Conservation (phyloP, 2,797 vertebrate species). For the Mormyrus proboscirostris region DNA sequence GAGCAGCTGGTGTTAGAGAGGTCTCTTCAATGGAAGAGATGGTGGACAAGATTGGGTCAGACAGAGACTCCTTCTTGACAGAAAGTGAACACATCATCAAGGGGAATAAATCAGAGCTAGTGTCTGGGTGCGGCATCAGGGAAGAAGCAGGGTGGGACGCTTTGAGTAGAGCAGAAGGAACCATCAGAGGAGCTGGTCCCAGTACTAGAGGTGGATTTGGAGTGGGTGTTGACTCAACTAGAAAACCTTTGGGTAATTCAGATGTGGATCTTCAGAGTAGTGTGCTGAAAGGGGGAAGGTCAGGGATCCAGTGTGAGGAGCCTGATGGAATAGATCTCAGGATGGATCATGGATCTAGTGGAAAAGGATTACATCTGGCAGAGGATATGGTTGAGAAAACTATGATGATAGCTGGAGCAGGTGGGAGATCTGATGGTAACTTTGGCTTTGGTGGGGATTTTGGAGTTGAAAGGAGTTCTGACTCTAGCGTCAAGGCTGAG, state of each 20-base stretch:
- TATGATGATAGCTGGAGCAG: background rate
- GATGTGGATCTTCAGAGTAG: background rate
- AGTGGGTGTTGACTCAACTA: background rate
- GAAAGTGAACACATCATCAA: background rate
- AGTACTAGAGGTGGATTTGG: background rate
- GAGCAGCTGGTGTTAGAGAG: conserved; percentile 24
- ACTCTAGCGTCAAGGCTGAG: background rate
- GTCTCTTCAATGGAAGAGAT: background rate
- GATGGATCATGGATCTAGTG: background rate
- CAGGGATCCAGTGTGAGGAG: background rate
- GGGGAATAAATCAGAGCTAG: background rate
- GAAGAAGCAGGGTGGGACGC: conserved; percentile 5
- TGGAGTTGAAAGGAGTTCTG: background rate
- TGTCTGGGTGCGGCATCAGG: conserved; percentile 11
- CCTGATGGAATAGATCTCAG: background rate
- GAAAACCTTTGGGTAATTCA: background rate
- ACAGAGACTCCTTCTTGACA: background rate
- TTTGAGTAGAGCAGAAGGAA: background rate
- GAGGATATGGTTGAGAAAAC: background rate
- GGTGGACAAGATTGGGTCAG: background rate
- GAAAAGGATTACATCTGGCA: background rate
- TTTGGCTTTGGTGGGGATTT: background rate
- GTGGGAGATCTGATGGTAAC: background rate
- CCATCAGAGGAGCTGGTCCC: background rate
- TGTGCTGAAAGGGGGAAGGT: background rate